phyloP scores from a whole-genome alignment of 2,888 invertebrate genomes.

The Muscina levida region DNA sequence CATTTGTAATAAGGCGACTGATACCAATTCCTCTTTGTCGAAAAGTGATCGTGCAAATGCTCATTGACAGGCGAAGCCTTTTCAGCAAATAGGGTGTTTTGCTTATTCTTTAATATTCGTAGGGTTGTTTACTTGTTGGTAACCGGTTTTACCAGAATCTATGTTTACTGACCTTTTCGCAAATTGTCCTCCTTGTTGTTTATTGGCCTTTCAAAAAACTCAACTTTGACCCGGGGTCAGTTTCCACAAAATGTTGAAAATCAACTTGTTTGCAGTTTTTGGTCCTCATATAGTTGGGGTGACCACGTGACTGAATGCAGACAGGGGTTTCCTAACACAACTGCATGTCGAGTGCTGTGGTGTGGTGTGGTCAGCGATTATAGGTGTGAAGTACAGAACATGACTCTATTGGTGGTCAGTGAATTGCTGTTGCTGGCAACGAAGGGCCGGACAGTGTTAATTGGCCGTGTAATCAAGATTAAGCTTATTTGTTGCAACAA shows the following conservation, averaged over 20 bases:
- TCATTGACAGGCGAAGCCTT: too few relatives aligned
- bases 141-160: slow-evolving; percentile 7
- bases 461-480: slow-evolving; percentile 23
- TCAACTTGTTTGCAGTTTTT: slow-evolving; percentile 36
- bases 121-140: slow-evolving; percentile 1
- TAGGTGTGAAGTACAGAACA: slow-evolving; percentile 48
- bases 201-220: neutral
- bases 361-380: slow-evolving; percentile 31
- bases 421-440: neutral
- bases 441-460: slow-evolving; percentile 5
- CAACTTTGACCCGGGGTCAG: slow-evolving; percentile 61
- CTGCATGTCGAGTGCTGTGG: neutral
- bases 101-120: neutral
- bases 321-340: neutral
- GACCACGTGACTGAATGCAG: slow-evolving; percentile 13
- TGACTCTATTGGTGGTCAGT: slow-evolving; percentile 64
- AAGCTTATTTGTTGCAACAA: slow-evolving; percentile 1
- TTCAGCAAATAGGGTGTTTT: too few relatives aligned
- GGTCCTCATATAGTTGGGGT: neutral
- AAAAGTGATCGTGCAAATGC: too few relatives aligned
- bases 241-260: slow-evolving; percentile 53
- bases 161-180: neutral
- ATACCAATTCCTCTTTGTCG: too few relatives aligned
- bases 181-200: neutral
- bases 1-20: too few relatives aligned